Percentiles rank a stretch among this genome's conserved stretches.
Evolutionary conservation across 2,113 vertebrate species (phyloP).

Genomic region (Noturus placidus): DNA sequence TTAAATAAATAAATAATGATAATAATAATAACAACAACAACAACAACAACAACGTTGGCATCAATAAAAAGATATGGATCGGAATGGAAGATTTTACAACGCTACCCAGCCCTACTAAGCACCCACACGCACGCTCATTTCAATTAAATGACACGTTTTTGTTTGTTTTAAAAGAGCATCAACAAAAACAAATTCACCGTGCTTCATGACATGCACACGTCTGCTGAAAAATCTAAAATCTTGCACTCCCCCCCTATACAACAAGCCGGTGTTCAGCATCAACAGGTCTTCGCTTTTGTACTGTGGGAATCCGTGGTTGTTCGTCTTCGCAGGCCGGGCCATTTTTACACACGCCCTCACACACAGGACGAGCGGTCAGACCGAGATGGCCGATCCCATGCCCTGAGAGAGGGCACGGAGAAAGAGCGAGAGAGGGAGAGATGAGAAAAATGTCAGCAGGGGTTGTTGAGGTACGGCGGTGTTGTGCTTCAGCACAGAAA

Average conservation of each 20-base stretch:
- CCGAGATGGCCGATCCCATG: conserved; percentile 58
- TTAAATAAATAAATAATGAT: no score
- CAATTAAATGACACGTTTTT: background rate
- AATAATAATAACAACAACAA: no score
- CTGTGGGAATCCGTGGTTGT: conserved; percentile 66
- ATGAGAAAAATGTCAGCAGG: conserved; percentile 25
- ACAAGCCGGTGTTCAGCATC: background rate
- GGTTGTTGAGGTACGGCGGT: background rate
- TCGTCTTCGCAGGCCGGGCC: conserved; percentile 62
- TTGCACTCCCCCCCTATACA: background rate
- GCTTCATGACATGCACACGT: no score
- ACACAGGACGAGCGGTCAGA: conserved; percentile 60
- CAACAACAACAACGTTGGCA: no score
- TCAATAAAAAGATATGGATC: background rate
- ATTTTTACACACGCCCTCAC: conserved; percentile 62
- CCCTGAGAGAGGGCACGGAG: conserved; percentile 47
- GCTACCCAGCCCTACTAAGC: background rate
- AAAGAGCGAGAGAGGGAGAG: background rate
- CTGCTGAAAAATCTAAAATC: background rate
- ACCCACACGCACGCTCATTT: background rate
- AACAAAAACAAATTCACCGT: no score
- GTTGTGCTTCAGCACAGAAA: conserved; percentile 12
- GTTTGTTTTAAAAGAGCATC: no score
- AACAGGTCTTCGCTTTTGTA: conserved; percentile 26
- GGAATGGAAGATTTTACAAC: background rate